Conservation (phyloP, 2,888 invertebrate genomes). For the Meandrusa payeni region DNA sequence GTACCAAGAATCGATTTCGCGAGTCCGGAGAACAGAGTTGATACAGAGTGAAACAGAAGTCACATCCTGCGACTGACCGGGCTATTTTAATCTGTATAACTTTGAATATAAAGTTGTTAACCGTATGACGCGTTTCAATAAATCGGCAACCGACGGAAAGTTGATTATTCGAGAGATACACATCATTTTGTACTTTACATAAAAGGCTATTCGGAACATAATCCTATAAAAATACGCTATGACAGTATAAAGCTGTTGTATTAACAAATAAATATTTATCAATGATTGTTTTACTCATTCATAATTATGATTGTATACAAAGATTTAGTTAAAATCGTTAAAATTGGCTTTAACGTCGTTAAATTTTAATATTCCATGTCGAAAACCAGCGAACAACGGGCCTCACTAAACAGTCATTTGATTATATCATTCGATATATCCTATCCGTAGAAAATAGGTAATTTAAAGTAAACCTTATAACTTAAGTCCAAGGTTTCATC, state of each 20-base stretch:
- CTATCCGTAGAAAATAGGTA: background rate
- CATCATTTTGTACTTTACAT: background rate
- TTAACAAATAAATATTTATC: conserved; percentile 1
- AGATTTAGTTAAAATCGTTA: background rate
- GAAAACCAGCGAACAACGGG: conserved; percentile 14
- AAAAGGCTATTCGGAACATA: background rate
- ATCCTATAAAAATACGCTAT: background rate
- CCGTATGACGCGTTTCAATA: background rate
- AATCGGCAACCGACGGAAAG: conserved; percentile 1
- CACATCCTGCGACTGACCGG: background rate
- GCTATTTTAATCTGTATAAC: conserved; percentile 12
- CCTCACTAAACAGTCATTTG: conserved; percentile 5
- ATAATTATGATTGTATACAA: background rate
- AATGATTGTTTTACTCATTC: conserved; percentile 10
- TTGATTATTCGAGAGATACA: conserved; percentile 4
- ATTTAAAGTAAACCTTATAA: conserved; percentile 5
- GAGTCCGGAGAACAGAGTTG: conserved; percentile 24
- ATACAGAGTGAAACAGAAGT: conserved; percentile 15
- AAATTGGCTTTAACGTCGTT: conserved; percentile 2
- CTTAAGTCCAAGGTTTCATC: background rate
- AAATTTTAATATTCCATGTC: conserved; percentile 5
- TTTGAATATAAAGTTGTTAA: background rate
- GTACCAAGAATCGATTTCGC: conserved; percentile 35
- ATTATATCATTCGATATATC: too few relatives aligned
- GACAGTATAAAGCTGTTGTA: background rate